Conservation (phyloP, 2,888 invertebrate species). For the Eilema depressum region DNA sequence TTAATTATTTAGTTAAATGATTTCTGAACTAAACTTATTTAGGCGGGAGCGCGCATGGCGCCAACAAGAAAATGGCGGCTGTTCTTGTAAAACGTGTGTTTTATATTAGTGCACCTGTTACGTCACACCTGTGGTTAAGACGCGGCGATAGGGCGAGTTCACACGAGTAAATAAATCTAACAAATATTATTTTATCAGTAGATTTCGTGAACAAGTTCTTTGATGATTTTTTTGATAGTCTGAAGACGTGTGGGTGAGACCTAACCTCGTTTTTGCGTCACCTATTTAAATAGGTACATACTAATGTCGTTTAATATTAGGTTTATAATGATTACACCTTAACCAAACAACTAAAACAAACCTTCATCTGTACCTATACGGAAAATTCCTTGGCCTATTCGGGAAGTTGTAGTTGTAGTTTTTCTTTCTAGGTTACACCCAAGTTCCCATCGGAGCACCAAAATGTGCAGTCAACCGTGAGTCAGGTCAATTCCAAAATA, state of each 20-base stretch:
- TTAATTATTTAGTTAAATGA: constrained; percentile 41
- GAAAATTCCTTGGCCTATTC: too few relatives aligned
- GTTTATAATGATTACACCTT: too few relatives aligned
- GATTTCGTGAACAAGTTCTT: neutral
- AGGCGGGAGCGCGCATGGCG: constrained; percentile 48
- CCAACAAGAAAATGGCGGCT: constrained; percentile 75
- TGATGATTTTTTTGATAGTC: neutral
- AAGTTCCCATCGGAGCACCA: too few relatives aligned
- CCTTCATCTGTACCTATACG: too few relatives aligned
- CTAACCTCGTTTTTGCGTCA: neutral
- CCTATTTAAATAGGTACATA: too few relatives aligned
- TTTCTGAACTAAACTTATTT: constrained; percentile 49
- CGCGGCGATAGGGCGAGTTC: constrained; percentile 59
- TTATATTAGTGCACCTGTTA: constrained; percentile 81
- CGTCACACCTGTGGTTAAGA: constrained; percentile 80
- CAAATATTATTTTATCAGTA: constrained; percentile 18
- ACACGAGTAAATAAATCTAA: constrained; percentile 25
- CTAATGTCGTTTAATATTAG: too few relatives aligned
- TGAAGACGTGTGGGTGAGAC: neutral
- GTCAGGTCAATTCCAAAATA: too few relatives aligned
- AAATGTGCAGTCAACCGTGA: too few relatives aligned
- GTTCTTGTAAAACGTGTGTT: constrained; percentile 68
- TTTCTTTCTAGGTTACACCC: too few relatives aligned
- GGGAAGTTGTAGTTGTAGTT: too few relatives aligned
- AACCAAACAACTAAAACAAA: too few relatives aligned